Evolutionary conservation across 2,888 invertebrate species (phyloP), one percentile per base, ranked within the genome.

Genomic region (Brenthis ino): DNA sequence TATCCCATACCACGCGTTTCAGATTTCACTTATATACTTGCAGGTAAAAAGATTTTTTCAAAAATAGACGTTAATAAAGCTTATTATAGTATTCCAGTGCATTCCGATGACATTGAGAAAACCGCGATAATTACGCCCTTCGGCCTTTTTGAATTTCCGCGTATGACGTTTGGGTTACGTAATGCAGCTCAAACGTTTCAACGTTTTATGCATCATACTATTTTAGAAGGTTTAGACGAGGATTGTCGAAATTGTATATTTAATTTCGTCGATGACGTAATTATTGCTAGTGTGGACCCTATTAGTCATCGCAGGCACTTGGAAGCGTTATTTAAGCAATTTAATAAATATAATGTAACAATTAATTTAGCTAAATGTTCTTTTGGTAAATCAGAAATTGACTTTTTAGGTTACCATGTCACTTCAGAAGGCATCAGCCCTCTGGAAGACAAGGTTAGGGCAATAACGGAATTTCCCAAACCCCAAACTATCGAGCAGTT

Each of bases 231-330:
- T 8, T 37, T 37, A 37, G 37, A 8, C 37, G 37, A 37, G 37
- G 37, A 37, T 37, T 37, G 70, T 3, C 64, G 79, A 3, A 79
- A 77, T 37, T 77, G 79, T 67, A 61, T 72, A 1, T 78, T 75
- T 58, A 58, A 58, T n/a, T 84, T 80, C 67, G 71, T 82, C 6
- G 82, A 82, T 64, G 82, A 83, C 70, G 71, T 83, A 12, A 69
- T 82, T 3, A 73, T 84, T 4, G 76, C 64, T 12, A 12, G 12
- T 43, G 1, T 47, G 3, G 37, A 55, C 53, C 48, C 13, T 12
- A 67, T 57, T 51, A 47, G 72, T 61, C 75, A 75, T 57, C 37
- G 54, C 11, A 5, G 61, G 16, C 76, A 78, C 64, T 33, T 79
- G 0, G 16, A 57, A 3, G 0, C 20, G 6, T 69, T 76, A 33